Conservation (phyloP, 35 echinoderm and acorn worm genomes). For the Apostichopus californicus region DNA sequence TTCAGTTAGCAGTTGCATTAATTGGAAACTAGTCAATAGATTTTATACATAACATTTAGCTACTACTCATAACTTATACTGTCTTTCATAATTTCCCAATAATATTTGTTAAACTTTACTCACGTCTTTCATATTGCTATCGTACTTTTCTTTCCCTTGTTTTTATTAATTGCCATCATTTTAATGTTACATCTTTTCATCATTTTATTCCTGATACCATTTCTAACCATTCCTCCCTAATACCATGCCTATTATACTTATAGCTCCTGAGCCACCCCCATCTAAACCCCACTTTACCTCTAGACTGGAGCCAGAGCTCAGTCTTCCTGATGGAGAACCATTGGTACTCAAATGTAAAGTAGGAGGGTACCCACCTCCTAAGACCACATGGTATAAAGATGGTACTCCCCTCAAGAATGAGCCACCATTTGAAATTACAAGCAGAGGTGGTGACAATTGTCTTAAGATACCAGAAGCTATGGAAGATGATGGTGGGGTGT, state of each 20-base stretch:
- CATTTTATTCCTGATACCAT: neutral
- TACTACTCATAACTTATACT: too few relatives aligned
- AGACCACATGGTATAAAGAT: slow-evolving; percentile 41
- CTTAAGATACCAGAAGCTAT: neutral
- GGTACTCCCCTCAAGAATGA: slow-evolving; percentile 41
- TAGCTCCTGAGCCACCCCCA: slow-evolving; percentile 43
- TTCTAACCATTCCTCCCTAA: too few relatives aligned
- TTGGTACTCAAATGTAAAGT: slow-evolving; percentile 20
- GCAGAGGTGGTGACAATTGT: slow-evolving; percentile 8
- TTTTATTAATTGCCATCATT: neutral
- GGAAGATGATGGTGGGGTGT: slow-evolving; percentile 47
- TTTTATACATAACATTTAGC: too few relatives aligned
- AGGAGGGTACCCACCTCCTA: slow-evolving; percentile 15
- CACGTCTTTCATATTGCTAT: too few relatives aligned
- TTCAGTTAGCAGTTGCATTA: too few relatives aligned
- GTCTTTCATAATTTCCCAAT: too few relatives aligned
- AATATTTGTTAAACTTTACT: too few relatives aligned
- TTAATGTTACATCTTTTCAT: neutral
- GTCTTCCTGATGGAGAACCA: neutral
- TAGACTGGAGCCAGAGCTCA: slow-evolving; percentile 28
- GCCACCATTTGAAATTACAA: slow-evolving; percentile 40
- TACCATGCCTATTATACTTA: too few relatives aligned
- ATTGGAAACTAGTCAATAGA: too few relatives aligned
- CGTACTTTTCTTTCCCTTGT: neutral
- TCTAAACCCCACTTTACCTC: slow-evolving; percentile 41